A percentile compares a stretch with the other conserved stretches of the same genome.
These are phyloP conservation scores for Chaetodon trifasciatus DNA, from an alignment of 2,797 vertebrate genomes.

Conservation along the genomic window DNA sequence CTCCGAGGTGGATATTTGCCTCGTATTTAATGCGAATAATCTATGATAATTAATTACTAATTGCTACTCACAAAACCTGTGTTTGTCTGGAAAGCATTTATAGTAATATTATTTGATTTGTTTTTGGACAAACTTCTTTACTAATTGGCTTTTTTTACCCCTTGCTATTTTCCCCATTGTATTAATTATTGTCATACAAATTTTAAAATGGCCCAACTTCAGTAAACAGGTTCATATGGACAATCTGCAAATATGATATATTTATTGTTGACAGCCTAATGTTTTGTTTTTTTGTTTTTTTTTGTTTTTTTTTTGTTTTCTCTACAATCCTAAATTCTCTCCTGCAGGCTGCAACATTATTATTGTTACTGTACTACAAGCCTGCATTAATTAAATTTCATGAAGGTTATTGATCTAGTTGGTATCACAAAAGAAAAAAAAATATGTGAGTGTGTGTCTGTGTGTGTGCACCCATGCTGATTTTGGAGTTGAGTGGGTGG, in stretches of 20 bases:
- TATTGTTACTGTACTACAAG: conserved; percentile 29
- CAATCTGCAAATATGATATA: conserved; percentile 7
- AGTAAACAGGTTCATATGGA: neutral
- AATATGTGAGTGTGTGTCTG: conserved; percentile 6
- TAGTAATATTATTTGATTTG: neutral
- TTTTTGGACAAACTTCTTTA: neutral
- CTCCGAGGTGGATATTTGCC: neutral
- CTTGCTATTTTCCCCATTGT: neutral
- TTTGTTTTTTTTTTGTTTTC: neutral
- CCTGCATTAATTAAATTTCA: conserved; percentile 45
- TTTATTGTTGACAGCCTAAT: conserved; percentile 2
- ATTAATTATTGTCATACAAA: neutral
- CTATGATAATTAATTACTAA: neutral
- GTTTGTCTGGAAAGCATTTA: neutral
- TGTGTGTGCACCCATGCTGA: neutral
- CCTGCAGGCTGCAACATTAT: conserved; percentile 16
- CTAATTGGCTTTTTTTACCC: neutral
- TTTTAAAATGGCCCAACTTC: conserved; percentile 12
- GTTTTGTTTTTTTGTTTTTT: no score
- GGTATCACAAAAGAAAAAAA: conserved; percentile 40
- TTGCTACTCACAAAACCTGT: neutral
- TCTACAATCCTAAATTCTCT: neutral
- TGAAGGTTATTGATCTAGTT: conserved; percentile 59
- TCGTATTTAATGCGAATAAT: neutral
- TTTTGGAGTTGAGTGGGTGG: neutral